Conservation (phyloP, 1,140 invertebrate genomes). For the Atopsyche davidsoni region DNA sequence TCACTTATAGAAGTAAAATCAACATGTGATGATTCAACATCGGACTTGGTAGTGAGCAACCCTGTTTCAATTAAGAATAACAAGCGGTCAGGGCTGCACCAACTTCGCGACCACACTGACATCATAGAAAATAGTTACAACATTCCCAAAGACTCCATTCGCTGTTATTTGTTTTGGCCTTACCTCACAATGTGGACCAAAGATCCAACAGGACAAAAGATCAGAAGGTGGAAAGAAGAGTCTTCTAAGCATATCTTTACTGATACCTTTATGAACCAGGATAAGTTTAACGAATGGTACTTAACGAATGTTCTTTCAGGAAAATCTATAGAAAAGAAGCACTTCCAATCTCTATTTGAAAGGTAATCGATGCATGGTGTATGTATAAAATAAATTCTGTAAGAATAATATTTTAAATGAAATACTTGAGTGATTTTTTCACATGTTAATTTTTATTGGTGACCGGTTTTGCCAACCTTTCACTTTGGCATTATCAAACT, state of each 20-base stretch:
- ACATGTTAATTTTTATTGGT: too few relatives aligned
- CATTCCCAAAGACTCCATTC: conserved; percentile 20
- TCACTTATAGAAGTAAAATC: conserved; percentile 35
- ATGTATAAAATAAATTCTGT: too few relatives aligned
- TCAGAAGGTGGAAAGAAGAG: conserved; percentile 34
- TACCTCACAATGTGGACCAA: conserved; percentile 29
- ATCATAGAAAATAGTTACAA: conserved; percentile 24
- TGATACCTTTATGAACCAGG: conserved; percentile 27
- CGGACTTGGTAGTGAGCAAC: conserved; percentile 25
- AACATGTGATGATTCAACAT: conserved; percentile 29
- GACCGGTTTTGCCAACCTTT: too few relatives aligned
- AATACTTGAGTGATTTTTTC: too few relatives aligned
- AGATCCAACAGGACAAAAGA: conserved; percentile 29
- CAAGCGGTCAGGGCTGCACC: conserved; percentile 36
- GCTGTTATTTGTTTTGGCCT: conserved; percentile 34
- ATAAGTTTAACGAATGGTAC: conserved; percentile 33
- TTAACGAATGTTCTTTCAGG: conserved; percentile 20
- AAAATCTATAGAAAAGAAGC: conserved; percentile 7
- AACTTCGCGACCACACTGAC: conserved; percentile 35
- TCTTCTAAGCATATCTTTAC: conserved; percentile 31
- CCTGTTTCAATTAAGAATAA: conserved; percentile 35
- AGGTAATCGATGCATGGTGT: too few relatives aligned
- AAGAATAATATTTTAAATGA: too few relatives aligned
- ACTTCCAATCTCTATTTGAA: conserved; percentile 2
- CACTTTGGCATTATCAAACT: too few relatives aligned